A percentile compares a stretch with the other conserved stretches of the same genome.
Evolutionary conservation across 2,888 invertebrate genomes (phyloP).

Genomic region (Caenorhabditis auriculariae): DNA sequence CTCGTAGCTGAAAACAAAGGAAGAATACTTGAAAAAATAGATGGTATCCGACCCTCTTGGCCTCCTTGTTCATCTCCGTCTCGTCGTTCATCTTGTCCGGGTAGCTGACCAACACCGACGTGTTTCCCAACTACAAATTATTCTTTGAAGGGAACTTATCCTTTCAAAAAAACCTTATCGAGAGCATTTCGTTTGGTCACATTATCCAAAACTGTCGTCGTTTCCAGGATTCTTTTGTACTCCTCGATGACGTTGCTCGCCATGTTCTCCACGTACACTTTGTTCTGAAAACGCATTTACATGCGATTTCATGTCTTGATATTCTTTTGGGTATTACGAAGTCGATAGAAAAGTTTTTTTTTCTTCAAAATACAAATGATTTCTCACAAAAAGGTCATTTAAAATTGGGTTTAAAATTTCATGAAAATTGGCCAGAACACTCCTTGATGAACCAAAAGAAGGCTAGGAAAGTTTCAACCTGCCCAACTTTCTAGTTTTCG

Average conservation of each 20-base stretch:
- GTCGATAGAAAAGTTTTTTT: too few relatives aligned
- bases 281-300: constrained; percentile 13
- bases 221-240: constrained; percentile 13
- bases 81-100: constrained; percentile 31
- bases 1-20: constrained; percentile 1
- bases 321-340: too few relatives aligned
- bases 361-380: too few relatives aligned
- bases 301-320: neutral
- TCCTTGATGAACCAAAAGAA: too few relatives aligned
- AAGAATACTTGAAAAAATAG: neutral
- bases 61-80: constrained; percentile 28
- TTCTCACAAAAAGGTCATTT: too few relatives aligned
- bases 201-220: constrained; percentile 13
- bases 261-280: constrained; percentile 20
- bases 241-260: constrained; percentile 20
- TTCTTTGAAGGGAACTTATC: neutral
- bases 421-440: too few relatives aligned
- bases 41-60: constrained; percentile 9
- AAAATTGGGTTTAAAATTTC: too few relatives aligned
- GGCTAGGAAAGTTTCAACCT: too few relatives aligned
- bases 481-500: too few relatives aligned
- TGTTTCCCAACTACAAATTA: constrained; percentile 11
- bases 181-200: constrained; percentile 22
- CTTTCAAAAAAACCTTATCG: constrained; percentile 16
- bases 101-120: constrained; percentile 21